These are phyloP conservation scores for Nibea coibor DNA, from an alignment of 2,113 vertebrate genomes.

Conservation along the genomic window DNA sequence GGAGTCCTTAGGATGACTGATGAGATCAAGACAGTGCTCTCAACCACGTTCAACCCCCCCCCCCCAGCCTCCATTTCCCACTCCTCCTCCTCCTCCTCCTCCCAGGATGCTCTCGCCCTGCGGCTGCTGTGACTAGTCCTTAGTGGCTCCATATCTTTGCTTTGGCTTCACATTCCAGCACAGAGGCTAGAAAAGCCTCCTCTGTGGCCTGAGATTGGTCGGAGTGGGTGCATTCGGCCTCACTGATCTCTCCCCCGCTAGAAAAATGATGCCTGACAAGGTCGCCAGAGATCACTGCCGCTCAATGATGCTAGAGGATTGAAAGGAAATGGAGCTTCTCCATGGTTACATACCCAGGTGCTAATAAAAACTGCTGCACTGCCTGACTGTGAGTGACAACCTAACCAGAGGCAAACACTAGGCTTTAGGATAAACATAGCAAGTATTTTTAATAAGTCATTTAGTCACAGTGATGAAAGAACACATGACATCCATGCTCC, in stretches of 20 bases:
- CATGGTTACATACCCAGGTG: conserved; percentile 16
- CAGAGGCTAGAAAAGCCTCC: conserved; percentile 55
- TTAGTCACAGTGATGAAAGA: conserved; percentile 20
- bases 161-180: conserved; percentile 63
- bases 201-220: conserved; percentile 52
- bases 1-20: conserved; percentile 81
- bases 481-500: not conserved
- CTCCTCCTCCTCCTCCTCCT: conserved; percentile 52
- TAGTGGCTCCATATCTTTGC: conserved; percentile 60
- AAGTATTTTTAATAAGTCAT: conserved; percentile 17
- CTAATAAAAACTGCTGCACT: conserved; percentile 36
- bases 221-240: conserved; percentile 24
- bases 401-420: conserved; percentile 24
- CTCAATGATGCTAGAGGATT: conserved; percentile 33
- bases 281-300: conserved; percentile 67
- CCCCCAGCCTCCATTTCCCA: conserved; percentile 57
- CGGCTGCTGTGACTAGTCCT: conserved; percentile 63
- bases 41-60: conserved; percentile 51
- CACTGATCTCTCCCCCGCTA: conserved; percentile 36
- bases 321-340: conserved; percentile 58
- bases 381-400: conserved; percentile 39
- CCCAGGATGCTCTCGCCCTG: conserved; percentile 61
- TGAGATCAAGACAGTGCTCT: conserved; percentile 77
- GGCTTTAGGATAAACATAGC: conserved; percentile 28
- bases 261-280: conserved; percentile 67